Conservation (phyloP, 2,113 vertebrate species). For the Hydrochoerus hydrochaeris region DNA sequence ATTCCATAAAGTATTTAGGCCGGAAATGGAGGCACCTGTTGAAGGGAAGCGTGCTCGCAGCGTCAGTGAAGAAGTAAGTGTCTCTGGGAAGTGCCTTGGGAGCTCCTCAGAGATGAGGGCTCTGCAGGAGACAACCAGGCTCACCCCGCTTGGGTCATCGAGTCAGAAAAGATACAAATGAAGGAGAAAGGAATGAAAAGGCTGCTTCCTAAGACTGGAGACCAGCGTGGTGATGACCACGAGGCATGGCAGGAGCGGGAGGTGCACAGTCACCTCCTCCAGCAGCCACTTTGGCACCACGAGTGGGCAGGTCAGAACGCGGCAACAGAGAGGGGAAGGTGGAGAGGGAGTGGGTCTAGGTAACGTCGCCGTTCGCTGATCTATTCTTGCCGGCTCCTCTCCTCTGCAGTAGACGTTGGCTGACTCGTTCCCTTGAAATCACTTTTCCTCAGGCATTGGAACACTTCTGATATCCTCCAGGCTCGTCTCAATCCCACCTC, state of each 20-base stretch:
- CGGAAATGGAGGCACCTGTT: background rate
- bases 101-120: too few species aligned
- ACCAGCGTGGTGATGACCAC: background rate
- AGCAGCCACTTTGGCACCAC: background rate
- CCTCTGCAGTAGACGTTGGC: background rate
- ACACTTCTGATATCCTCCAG: too few species aligned
- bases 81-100: background rate
- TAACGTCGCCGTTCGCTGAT: background rate
- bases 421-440: background rate
- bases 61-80: background rate
- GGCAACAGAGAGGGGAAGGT: too few species aligned
- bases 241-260: background rate
- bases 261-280: background rate
- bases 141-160: background rate
- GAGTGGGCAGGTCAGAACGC: background rate
- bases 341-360: background rate
- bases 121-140: background rate
- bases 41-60: accelerated
- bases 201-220: background rate
- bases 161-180: background rate
- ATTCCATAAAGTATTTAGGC: background rate
- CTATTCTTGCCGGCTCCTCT: background rate
- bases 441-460: too few species aligned
- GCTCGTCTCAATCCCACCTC: background rate
- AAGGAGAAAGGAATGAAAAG: too few species aligned